phyloP scores from a whole-genome alignment of 2,797 vertebrate genomes.

The Danio kyathit region DNA sequence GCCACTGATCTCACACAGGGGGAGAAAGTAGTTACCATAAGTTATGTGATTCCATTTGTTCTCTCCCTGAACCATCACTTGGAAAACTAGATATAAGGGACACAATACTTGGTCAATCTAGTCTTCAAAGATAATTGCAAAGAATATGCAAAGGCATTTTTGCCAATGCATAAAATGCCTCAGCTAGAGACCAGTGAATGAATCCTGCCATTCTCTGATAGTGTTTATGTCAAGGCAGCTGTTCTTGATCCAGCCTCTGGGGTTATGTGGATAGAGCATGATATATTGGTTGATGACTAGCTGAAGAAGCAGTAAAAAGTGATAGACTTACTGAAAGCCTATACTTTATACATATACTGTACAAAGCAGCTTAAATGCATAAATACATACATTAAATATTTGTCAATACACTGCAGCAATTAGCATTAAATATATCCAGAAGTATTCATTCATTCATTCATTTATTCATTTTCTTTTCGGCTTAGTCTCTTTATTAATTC shows the following conservation, averaged over 20 bases:
- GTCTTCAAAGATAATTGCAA: conserved; percentile 57
- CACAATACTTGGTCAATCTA: conserved; percentile 48
- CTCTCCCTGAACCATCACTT: conserved; percentile 62
- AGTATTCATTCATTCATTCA: no score
- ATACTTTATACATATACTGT: neutral
- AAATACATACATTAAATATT: no score
- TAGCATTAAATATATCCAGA: no score
- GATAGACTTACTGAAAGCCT: neutral
- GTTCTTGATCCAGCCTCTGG: conserved; percentile 61
- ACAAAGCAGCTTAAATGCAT: no score
- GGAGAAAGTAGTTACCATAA: no score
- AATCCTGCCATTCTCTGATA: conserved; percentile 58
- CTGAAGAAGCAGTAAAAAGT: conserved; percentile 43
- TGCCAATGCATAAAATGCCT: conserved; percentile 57
- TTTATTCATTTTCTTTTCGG: no score
- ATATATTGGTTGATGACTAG: neutral
- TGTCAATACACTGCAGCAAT: no score
- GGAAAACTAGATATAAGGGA: conserved; percentile 54
- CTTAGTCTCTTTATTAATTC: no score
- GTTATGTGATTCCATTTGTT: conserved; percentile 14
- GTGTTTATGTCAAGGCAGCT: conserved; percentile 63
- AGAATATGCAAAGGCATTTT: conserved; percentile 65
- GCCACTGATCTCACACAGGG: no score
- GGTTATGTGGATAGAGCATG: neutral
- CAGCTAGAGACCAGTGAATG: conserved; percentile 36